Conservation (phyloP, 2,797 vertebrate species). For the Syngnathus acus region DNA sequence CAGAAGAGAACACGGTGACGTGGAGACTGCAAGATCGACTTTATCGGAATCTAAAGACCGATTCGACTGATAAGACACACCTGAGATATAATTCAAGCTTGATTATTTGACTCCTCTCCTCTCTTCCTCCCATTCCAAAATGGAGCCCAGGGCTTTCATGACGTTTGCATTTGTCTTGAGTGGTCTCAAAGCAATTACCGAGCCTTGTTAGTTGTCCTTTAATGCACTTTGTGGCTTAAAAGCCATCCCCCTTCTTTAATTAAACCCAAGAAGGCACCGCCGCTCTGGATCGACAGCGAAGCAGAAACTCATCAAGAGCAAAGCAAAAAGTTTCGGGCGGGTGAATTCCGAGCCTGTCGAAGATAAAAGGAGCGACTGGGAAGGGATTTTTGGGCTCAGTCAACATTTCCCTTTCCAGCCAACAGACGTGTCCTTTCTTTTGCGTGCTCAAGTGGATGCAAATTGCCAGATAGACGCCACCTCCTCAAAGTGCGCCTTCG, state of each 20-base stretch:
- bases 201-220: conserved; percentile 51
- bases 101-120: conserved; percentile 1
- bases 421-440: conserved; percentile 13
- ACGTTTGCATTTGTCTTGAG: conserved; percentile 37
- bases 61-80: conserved; percentile 33
- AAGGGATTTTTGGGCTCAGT: conserved; percentile 6
- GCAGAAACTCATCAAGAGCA: conserved; percentile 5
- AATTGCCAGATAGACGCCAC: conserved; percentile 31
- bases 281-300: conserved; percentile 9
- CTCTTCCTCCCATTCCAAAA: conserved; percentile 9
- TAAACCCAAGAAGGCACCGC: conserved; percentile 37
- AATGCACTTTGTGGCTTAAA: conserved; percentile 43
- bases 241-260: conserved; percentile 42
- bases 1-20: background rate
- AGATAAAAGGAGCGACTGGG: background rate
- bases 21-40: background rate
- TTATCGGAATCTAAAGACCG: conserved; percentile 6
- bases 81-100: conserved; percentile 38
- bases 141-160: conserved; percentile 33
- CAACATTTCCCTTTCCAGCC: conserved; percentile 18
- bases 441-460: conserved; percentile 25
- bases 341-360: background rate
- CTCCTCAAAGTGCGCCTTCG: conserved; percentile 6
- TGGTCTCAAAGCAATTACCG: conserved; percentile 55
- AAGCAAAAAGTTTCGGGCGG: background rate